Evolutionary conservation across 2,888 invertebrate genomes (phyloP), one percentile per base, ranked within the genome.

Genomic region (Agrotis ipsilon): DNA sequence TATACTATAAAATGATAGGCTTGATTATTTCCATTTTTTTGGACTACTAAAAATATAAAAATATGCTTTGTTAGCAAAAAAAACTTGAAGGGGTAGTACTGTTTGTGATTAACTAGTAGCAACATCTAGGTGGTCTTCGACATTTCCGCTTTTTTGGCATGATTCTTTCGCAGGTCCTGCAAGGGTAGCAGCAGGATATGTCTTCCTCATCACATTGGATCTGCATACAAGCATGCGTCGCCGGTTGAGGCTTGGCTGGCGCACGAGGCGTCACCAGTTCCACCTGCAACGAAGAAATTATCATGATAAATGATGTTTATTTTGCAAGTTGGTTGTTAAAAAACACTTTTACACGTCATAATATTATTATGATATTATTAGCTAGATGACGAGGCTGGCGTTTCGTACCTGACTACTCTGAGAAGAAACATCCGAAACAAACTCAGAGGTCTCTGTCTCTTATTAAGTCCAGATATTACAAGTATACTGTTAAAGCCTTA

Each of bases 201-300:
- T 93, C 96, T 0, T 95, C 94, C n/a, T 97, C 97, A 69, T 97
- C 97, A 72, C 97, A 97, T 87, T 98, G 98, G 21, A 97, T 97
- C 81, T 97, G 97, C 19, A 97, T 96, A 19, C 97, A 97, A 62
- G 97, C 97, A 84, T 97, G 97, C 45, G 97, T 96, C 0, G 97
- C 93, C 0, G 97, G 97, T 16, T 96, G 96, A 24, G 95, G 88
- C 45, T 96, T 94, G 0, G 97, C 96, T 0, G 97, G 97, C 0
- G 97, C 97, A 72, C 97, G 97, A 0, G 98, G 98, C 0, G 98
- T 98, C 64, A 97, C 96, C 86, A 98, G 91, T 86, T 98, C 98
- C 82, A 98, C 96, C 94, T 98, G 97, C 14, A 72, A 75, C 55
- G 4, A 24, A 71, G 32, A 19, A 19, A 57, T n/a, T n/a, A n/a